phyloP scores from a whole-genome alignment of 1,140 invertebrate genomes.

The Phortica variegata region DNA sequence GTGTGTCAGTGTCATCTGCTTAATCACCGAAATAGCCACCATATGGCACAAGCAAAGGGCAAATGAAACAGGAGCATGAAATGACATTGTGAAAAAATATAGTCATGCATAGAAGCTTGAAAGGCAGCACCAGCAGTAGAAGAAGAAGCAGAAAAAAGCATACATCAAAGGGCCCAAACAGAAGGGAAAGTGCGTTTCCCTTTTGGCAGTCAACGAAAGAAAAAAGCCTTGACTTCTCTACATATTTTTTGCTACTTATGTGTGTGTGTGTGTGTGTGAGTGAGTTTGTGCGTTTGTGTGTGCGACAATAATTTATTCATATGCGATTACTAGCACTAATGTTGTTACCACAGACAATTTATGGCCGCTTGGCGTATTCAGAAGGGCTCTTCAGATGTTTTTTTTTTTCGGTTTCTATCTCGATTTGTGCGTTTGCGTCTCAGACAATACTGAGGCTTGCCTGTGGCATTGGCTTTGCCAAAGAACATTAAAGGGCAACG shows the following conservation, averaged over 20 bases:
- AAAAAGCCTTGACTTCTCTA: slow-evolving; percentile 15
- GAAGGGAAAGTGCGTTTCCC: slow-evolving; percentile 1
- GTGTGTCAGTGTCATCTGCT: slow-evolving; percentile 45
- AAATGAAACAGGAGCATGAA: neutral
- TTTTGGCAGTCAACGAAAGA: slow-evolving; percentile 11
- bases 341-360: slow-evolving; percentile 54
- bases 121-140: too few relatives aligned
- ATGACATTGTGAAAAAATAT: slow-evolving; percentile 1
- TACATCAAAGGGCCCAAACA: neutral
- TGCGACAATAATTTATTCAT: slow-evolving; percentile 52
- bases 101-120: too few relatives aligned
- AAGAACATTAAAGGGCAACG: too few relatives aligned
- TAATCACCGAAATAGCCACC: slow-evolving; percentile 55
- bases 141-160: too few relatives aligned
- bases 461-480: too few relatives aligned
- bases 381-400: too few relatives aligned
- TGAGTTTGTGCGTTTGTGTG: slow-evolving; percentile 18
- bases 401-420: too few relatives aligned
- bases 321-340: slow-evolving; percentile 52
- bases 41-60: slow-evolving; percentile 47
- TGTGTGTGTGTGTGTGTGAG: slow-evolving; percentile 10
- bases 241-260: slow-evolving; percentile 15
- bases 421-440: slow-evolving; percentile 6
- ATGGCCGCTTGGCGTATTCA: slow-evolving; percentile 31
- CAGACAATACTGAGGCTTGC: too few relatives aligned